A percentile compares a stretch with the other conserved stretches of the same genome.
Conservation (phyloP, 2,888 invertebrate genomes). For the Drosophila formosana region DNA sequence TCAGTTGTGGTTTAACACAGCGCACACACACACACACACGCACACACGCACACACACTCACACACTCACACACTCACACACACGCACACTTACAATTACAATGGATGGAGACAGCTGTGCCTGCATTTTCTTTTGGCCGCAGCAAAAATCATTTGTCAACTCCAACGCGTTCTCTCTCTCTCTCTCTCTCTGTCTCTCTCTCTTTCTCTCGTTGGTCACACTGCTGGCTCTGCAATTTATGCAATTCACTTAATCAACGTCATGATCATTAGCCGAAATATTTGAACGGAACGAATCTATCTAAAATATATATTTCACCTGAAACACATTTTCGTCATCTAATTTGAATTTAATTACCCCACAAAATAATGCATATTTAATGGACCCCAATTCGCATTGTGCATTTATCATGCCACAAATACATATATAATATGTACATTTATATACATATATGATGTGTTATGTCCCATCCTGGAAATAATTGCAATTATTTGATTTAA, state of each 20-base stretch:
- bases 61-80: slow-evolving; percentile 2
- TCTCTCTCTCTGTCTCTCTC: neutral
- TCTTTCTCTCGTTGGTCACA: neutral
- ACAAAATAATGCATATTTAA: slow-evolving; percentile 56
- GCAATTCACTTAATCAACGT: slow-evolving; percentile 38
- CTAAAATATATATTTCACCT: slow-evolving; percentile 18
- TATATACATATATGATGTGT: no score
- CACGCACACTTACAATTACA: neutral
- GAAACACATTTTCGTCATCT: slow-evolving; percentile 31
- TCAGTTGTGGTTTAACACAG: slow-evolving; percentile 75
- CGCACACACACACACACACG: slow-evolving; percentile 21
- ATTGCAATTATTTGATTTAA: neutral
- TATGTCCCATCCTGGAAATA: neutral
- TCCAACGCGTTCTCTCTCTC: neutral
- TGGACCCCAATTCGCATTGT: slow-evolving; percentile 25
- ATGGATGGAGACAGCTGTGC: slow-evolving; percentile 17
- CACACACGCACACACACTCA: slow-evolving; percentile 10
- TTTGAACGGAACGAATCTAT: slow-evolving; percentile 23
- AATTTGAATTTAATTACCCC: slow-evolving; percentile 44
- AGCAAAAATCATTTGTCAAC: slow-evolving; percentile 48
- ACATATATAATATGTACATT: no score
- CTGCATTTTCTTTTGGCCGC: slow-evolving; percentile 29
- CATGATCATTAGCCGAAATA: slow-evolving; percentile 34
- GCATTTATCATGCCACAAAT: slow-evolving; percentile 16
- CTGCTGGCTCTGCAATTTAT: slow-evolving; percentile 5